Evolutionary conservation across 2,797 vertebrate species (phyloP), one percentile per base, ranked within the genome.

Genomic region (Peromyscus attwateri): DNA sequence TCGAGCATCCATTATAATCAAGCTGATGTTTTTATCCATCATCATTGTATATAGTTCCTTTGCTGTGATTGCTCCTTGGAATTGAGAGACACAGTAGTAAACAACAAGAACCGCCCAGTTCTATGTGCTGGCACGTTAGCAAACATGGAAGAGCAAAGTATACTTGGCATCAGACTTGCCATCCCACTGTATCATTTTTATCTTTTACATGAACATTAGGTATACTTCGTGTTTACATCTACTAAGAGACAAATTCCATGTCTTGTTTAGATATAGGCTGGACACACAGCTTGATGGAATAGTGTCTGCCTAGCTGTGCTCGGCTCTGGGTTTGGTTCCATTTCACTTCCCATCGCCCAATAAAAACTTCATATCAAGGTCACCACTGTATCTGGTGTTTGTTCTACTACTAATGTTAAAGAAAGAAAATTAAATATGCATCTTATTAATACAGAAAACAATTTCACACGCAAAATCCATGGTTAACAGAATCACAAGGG

Each of bases 1-100:
- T 75, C 99, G 99, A 55, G 99, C 99, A 96, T 99, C 99, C 99
- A 99, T 99, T 96, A 99, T 99, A 92, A 99, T 99, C 92, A 99
- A 77, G 82, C 99, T 99, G 70, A 99, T 99, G 6, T 96, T 98
- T 97, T 99, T 98, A 98, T 99, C 99, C 43, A 98, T 99, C 99
- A 99, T 99, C 99, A 99, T 99, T 84, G 98, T 98, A 96, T 99
- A 99, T 43, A 99, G 98, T 92, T 99, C 99, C 98, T 99, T 99
- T 29, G 99, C 99, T 31, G 99, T 99, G 97, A 99, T 94, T 62
- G 99, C 98, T 94, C 99, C 99, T 98, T 97, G 90, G 97, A 98
- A 98, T 37, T 34, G 34, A 98, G 13, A 98, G 55, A 98, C 85
- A 87, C 0, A 96, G 94, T 17, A 43, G 29, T 68, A 75, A 87